Evolutionary conservation across 2,797 vertebrate genomes (phyloP), one percentile per base, ranked within the genome.

Genomic region (Myripristis jacobus): DNA sequence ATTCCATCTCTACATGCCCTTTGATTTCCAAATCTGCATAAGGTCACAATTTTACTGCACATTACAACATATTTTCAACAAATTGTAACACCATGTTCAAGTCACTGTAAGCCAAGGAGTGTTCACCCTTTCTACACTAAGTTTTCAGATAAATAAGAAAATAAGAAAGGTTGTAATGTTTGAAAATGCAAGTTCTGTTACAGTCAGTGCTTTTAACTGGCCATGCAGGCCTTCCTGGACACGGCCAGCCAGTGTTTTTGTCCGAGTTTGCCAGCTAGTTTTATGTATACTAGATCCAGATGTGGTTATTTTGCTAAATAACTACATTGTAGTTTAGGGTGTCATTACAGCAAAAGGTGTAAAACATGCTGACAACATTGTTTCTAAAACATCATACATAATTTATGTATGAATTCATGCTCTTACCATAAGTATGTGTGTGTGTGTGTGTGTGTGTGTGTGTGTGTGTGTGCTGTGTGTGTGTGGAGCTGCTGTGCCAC

Each of bases 191-290:
- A 67, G 70, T 70, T 70, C 34, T 54, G 60, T 54, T 73, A 52
- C 29, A 36, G 57, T 77, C 69, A 55, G 66, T 86, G 59, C 34
- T 63, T 87, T 86, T 73, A 81, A 75, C 83, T 82, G 72, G 71
- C 68, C 36, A 10, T 11, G 2, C 55, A 25, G 38, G 61, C 47
- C 66, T 69, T 70, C 51, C 58, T 68, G 16, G 4, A 44, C 54
- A 52, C 47, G 52, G 44, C 57, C 43, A 60, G 75, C 38, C 57
- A 60, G 44, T 2, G 13, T 70, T 47, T 56, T 29, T 6, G 2
- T 71, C 46, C 34, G 27, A 29, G 46, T 15, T 16, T 38, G 50
- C 70, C 64, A 75, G 21, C 62, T 53, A 51, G 50, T 62, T 65
- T 73, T 47, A 70, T n/a, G 62, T 51, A 61, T 31, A 25, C 10